phyloP scores from a whole-genome alignment of 2,113 vertebrate species.

The Clupea harengus region DNA sequence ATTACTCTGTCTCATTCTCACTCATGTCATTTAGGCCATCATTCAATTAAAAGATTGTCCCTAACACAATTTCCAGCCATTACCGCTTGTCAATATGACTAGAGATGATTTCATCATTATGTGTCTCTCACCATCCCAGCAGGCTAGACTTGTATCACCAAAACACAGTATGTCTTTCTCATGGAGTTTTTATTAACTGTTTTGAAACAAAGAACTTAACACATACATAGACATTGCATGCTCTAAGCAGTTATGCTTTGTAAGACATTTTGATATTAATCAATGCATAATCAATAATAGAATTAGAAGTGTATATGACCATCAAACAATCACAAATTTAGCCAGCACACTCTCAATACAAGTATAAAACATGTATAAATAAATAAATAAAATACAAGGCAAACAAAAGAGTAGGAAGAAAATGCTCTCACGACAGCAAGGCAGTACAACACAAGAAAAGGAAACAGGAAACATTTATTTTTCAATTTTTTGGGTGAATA shows the following conservation, averaged over 20 bases:
- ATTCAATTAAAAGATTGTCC: conserved; percentile 10
- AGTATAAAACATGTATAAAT: background rate
- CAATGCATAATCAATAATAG: conserved; percentile 10
- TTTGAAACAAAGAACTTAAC: background rate
- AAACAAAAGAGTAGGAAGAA: background rate
- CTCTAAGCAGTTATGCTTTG: background rate
- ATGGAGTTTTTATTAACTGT: background rate
- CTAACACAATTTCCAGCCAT: background rate
- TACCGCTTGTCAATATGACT: background rate
- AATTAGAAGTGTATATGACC: background rate
- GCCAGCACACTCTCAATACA: background rate
- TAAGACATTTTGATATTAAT: background rate
- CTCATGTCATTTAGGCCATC: background rate
- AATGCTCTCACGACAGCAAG: background rate
- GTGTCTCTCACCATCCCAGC: too few species aligned
- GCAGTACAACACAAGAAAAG: background rate
- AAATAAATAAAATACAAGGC: background rate
- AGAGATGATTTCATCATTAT: conserved; percentile 4
- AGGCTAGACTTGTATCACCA: background rate
- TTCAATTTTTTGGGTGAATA: background rate
- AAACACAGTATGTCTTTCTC: background rate
- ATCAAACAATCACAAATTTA: background rate
- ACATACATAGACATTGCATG: conserved; percentile 6
- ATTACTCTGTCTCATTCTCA: background rate
- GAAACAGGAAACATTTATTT: background rate